Evolutionary conservation across 2,797 vertebrate genomes (phyloP).

Genomic region (Amniataba percoides): DNA sequence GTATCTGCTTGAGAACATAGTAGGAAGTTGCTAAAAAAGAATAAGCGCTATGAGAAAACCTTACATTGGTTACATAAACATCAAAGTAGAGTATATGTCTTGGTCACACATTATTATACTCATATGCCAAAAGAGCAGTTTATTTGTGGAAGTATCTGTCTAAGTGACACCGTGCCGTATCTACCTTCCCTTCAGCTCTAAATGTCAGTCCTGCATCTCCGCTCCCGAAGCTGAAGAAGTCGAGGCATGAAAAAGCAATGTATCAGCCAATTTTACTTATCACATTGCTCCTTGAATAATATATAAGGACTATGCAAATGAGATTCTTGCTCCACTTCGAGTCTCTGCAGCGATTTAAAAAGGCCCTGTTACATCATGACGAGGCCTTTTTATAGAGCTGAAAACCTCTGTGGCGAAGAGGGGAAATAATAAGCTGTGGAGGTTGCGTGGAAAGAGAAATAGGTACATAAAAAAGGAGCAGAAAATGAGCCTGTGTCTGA

Average conservation of each 20-base stretch:
- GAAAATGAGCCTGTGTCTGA: slow-evolving; percentile 43
- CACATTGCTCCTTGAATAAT: slow-evolving; percentile 45
- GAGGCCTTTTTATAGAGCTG: slow-evolving; percentile 50
- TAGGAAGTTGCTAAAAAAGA: not conserved
- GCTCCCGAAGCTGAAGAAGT: slow-evolving; percentile 17
- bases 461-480: slow-evolving; percentile 15
- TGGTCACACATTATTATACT: not conserved
- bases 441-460: slow-evolving; percentile 8
- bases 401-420: slow-evolving; percentile 41
- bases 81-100: not conserved
- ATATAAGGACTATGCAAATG: slow-evolving; percentile 61
- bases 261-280: slow-evolving; percentile 40
- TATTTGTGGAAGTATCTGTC: not conserved
- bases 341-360: slow-evolving; percentile 47
- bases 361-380: slow-evolving; percentile 45
- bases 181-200: not conserved
- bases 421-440: slow-evolving; percentile 49
- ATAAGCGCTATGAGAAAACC: not conserved
- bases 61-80: not conserved
- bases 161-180: not conserved
- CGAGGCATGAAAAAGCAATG: slow-evolving; percentile 22
- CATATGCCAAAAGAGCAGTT: not conserved
- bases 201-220: slow-evolving; percentile 30
- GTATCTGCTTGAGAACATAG: not conserved
- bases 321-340: slow-evolving; percentile 48